Base-by-base conservation (phyloP, 2,797 vertebrate species). In the Rhinatrema bivittatum region DNA sequence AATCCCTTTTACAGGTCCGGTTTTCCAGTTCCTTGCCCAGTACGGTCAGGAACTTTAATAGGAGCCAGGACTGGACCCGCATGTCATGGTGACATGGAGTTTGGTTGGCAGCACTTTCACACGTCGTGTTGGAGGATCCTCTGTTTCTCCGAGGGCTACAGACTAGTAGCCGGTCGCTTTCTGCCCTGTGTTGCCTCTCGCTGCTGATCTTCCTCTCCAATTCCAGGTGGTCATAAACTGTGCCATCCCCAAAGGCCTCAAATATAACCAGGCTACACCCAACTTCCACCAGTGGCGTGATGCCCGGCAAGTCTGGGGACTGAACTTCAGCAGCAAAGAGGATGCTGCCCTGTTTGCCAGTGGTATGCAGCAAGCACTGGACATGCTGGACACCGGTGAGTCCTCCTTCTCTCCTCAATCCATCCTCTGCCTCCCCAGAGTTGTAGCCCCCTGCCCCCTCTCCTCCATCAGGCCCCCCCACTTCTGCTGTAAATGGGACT, bases 241-340 rank as follows among this genome's bases (percentile, higher is more conserved):
- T 66, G 86, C 86, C 4, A 86, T 95, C 1, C 26, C 76, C 15
- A 85, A 73, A 68, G 89, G 91, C 14, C 70, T 96, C 55, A 93
- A 94, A 53, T 97, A 97, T 53, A 93, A 93, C 70, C 91, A 95
- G 62, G 92, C 92, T 48, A 97, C 93, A 1, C 75, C 90, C 33
- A 93, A 86, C 55, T 95, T 97, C 62, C 93, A 97, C 57, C 91
- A 97, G 69, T 97, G 93, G 93, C 64, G 91, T 0, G 92, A 92
- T 1, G 78, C 87, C 5, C 83, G 91, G 7, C 90, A 94, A 62
- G 90, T 95, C 19, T 97, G 91, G 91, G 93, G 93, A 8, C 86
- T 97, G 53, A 96, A 94, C 74, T 97, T 96, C 5, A 74, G 88
- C 42, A 93, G 82, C 74, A 93, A 87, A 20, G 91, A 94, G 46